Evolutionary conservation across 2,113 vertebrate species (phyloP).

Genomic region (Todiramphus saurophagus): DNA sequence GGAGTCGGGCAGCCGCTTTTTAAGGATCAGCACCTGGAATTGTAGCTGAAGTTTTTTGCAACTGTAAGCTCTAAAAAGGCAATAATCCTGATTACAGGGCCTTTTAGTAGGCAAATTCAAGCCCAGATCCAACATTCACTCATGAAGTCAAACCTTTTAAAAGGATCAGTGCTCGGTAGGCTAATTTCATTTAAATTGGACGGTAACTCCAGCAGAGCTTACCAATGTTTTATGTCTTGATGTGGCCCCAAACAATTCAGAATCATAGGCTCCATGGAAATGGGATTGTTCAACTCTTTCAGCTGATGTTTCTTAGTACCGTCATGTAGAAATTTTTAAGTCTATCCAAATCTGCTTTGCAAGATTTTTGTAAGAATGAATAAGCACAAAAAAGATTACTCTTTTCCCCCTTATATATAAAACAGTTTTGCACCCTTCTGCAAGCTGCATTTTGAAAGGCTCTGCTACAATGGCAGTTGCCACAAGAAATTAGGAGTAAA

Average conservation of each 20-base stretch:
- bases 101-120: constrained; percentile 29
- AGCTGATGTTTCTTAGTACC: neutral
- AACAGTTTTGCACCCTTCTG: neutral
- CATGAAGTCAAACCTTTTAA: constrained; percentile 16
- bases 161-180: constrained; percentile 23
- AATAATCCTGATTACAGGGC: constrained; percentile 38
- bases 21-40: constrained; percentile 27
- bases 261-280: neutral
- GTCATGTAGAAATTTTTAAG: neutral
- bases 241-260: neutral
- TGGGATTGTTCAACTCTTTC: neutral
- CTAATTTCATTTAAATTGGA: constrained; percentile 58
- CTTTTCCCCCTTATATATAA: neutral
- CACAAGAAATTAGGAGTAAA: neutral
- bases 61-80: constrained; percentile 39
- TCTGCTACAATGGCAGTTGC: neutral
- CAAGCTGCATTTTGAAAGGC: neutral
- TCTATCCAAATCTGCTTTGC: neutral
- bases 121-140: neutral
- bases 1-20: neutral
- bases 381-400: rapidly evolving
- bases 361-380: neutral
- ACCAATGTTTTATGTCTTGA: constrained; percentile 7
- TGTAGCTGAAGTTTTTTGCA: neutral
- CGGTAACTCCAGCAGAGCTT: constrained; percentile 43